phyloP scores from a whole-genome alignment of 2,113 vertebrate genomes.

The Indicator indicator region DNA sequence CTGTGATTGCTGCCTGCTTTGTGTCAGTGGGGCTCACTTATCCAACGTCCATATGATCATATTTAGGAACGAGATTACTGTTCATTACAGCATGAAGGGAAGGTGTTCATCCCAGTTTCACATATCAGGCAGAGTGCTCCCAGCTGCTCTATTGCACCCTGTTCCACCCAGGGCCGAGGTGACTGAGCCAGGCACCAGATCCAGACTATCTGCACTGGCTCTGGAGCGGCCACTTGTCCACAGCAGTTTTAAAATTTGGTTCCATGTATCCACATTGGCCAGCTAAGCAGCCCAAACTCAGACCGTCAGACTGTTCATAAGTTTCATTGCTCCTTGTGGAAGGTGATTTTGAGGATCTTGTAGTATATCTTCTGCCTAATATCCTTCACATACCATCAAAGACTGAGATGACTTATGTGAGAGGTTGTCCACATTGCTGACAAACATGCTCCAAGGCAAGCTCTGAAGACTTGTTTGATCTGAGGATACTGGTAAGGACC shows the following conservation, averaged over 20 bases:
- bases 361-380: background rate
- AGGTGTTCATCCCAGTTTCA: background rate
- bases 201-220: background rate
- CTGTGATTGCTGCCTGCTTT: background rate
- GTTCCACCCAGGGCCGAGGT: background rate
- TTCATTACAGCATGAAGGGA: background rate
- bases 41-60: rapidly evolving
- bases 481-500: background rate
- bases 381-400: background rate
- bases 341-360: background rate
- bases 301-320: background rate
- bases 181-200: background rate
- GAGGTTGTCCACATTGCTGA: background rate
- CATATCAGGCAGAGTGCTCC: rapidly evolving
- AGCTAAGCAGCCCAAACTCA: background rate
- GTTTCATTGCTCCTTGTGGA: rapidly evolving
- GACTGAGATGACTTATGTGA: background rate
- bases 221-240: background rate
- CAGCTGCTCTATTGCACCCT: rapidly evolving
- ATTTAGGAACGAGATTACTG: background rate
- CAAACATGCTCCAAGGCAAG: rapidly evolving
- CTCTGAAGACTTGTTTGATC: background rate
- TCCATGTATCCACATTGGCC: background rate
- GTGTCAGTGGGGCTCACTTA: background rate
- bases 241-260: background rate